These are phyloP conservation scores for Ophraella communa DNA, from an alignment of 2,888 invertebrate genomes.

Conservation along the genomic window DNA sequence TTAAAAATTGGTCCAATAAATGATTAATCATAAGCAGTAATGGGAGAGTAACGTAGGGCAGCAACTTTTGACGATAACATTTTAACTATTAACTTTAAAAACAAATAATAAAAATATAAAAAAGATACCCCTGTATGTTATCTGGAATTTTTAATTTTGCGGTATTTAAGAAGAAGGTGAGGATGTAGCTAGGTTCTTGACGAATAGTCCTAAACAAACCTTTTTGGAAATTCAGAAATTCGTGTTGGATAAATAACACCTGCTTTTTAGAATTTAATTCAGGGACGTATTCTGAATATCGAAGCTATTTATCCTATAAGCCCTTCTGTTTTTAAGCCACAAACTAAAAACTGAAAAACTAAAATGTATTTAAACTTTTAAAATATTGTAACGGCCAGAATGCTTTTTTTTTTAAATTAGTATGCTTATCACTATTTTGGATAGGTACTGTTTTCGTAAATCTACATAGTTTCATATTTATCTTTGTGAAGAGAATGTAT, in stretches of 20 bases:
- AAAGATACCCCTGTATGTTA: neutral
- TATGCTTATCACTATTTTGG: too few relatives aligned
- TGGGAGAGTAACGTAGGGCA: too few relatives aligned
- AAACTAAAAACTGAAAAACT: too few relatives aligned
- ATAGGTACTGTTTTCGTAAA: neutral
- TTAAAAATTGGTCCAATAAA: too few relatives aligned
- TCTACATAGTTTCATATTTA: too few relatives aligned
- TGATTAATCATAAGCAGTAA: too few relatives aligned
- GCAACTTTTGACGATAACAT: too few relatives aligned
- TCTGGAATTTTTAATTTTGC: constrained; percentile 7
- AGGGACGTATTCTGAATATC: neutral
- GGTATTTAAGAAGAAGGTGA: constrained; percentile 7
- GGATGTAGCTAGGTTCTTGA: constrained; percentile 9
- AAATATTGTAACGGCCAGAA: too few relatives aligned
- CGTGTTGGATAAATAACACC: constrained; percentile 24
- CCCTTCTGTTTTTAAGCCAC: neutral
- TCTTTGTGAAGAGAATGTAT: neutral
- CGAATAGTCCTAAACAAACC: constrained; percentile 26
- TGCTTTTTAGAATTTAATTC: constrained; percentile 8
- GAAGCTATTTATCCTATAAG: neutral
- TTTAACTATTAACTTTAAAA: neutral
- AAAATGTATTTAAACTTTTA: too few relatives aligned
- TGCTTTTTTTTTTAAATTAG: too few relatives aligned
- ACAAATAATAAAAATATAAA: neutral
- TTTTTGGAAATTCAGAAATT: constrained; percentile 17